These are phyloP conservation scores for Polypterus senegalus DNA, from an alignment of 2,113 vertebrate species.

Conservation along the genomic window DNA sequence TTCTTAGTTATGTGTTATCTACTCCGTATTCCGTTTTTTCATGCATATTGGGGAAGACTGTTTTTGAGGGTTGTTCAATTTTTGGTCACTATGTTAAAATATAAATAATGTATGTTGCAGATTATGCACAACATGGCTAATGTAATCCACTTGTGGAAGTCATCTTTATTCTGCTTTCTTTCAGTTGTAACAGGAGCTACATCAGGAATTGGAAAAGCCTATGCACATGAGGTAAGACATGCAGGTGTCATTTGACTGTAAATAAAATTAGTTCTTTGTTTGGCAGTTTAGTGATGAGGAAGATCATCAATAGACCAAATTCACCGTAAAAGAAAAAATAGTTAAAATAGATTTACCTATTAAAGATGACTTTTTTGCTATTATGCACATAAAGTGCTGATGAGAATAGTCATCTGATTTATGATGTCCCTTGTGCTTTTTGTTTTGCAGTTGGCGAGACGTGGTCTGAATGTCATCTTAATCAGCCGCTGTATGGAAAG, in stretches of 20 bases:
- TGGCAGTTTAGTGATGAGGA: not conserved
- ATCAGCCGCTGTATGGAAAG: conserved; percentile 46
- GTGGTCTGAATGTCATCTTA: conserved; percentile 57
- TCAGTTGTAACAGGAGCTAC: conserved; percentile 64
- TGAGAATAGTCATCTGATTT: not conserved
- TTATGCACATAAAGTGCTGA: no score
- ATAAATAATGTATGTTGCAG: no score
- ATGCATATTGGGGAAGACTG: no score
- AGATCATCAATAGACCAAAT: no score
- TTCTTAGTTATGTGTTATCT: no score
- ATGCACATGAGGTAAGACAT: conserved; percentile 51
- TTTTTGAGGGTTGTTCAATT: no score
- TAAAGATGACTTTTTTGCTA: no score
- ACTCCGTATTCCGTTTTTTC: no score
- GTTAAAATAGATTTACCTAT: no score
- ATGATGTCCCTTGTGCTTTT: conserved; percentile 13
- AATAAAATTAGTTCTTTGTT: not conserved
- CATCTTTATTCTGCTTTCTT: conserved; percentile 7
- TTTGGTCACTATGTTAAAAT: no score
- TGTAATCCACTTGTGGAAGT: not conserved
- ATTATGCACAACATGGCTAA: no score
- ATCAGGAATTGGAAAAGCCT: conserved; percentile 57
- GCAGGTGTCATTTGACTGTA: not conserved
- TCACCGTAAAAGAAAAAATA: no score
- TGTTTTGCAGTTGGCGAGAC: conserved; percentile 45